Conservation (phyloP, 2,797 vertebrate genomes). For the Mormyrops attenuatus region DNA sequence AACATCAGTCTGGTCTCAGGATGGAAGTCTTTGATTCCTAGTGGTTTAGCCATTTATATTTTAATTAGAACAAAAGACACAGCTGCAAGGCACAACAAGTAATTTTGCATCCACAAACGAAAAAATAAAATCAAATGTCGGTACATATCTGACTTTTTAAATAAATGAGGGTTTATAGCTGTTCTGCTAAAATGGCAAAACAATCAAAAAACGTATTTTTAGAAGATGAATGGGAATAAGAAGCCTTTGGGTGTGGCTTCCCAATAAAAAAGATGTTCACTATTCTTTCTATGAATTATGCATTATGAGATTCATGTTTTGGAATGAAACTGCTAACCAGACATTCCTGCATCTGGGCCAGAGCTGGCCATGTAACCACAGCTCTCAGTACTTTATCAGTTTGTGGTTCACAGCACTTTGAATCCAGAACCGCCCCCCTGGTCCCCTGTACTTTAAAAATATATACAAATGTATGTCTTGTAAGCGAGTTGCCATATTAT, state of each 20-base stretch:
- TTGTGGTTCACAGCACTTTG: not conserved
- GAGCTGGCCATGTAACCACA: not conserved
- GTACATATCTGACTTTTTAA: not conserved
- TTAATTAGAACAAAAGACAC: not conserved
- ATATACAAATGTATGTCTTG: not conserved
- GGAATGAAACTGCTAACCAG: not conserved
- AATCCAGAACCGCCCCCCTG: not conserved
- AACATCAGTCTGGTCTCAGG: not conserved
- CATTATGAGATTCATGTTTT: not conserved
- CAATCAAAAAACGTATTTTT: not conserved
- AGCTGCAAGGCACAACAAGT: not conserved
- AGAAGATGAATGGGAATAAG: not conserved
- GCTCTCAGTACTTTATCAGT: not conserved
- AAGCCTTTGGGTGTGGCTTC: not conserved
- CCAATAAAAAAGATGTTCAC: not conserved
- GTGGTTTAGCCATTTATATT: not conserved
- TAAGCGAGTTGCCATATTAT: not conserved
- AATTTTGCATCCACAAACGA: not conserved
- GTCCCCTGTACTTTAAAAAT: not conserved
- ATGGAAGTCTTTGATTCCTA: not conserved
- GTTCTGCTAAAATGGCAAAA: constrained; percentile 7
- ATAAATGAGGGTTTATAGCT: not conserved
- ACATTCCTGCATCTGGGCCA: not conserved
- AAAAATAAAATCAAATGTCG: not conserved
- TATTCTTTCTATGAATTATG: constrained; percentile 2